phyloP scores from a whole-genome alignment of 2,113 vertebrate genomes.

The Sander vitreus region DNA sequence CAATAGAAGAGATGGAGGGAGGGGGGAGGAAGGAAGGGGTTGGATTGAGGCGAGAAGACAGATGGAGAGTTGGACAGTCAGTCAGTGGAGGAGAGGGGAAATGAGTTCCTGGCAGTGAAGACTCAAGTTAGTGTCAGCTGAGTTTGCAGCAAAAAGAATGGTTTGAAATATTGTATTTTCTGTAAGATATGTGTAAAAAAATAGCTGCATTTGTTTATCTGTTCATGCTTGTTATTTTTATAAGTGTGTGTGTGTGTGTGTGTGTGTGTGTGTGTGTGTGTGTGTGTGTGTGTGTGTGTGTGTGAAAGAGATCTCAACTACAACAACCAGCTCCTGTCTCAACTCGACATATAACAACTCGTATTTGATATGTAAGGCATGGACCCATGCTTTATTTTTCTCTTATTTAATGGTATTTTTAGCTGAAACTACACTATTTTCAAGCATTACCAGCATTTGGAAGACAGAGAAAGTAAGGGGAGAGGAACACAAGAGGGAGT shows the following conservation, averaged over 20 bases:
- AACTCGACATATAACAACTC: slow-evolving; percentile 2
- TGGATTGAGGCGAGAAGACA: slow-evolving; percentile 57
- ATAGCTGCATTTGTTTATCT: slow-evolving; percentile 54
- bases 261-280: slow-evolving; percentile 11
- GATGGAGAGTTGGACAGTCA: slow-evolving; percentile 74
- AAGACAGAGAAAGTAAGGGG: slow-evolving; percentile 34
- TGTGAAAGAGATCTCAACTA: slow-evolving; percentile 41
- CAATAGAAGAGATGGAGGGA: slow-evolving; percentile 62
- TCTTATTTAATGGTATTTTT: slow-evolving; percentile 51
- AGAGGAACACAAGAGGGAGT: slow-evolving; percentile 43
- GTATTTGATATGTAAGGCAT: slow-evolving; percentile 40
- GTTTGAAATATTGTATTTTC: slow-evolving; percentile 38
- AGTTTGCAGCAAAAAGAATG: slow-evolving; percentile 54
- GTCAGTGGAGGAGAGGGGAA: slow-evolving; percentile 58
- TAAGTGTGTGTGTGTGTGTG: slow-evolving; percentile 11
- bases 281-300: not conserved
- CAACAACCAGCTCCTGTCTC: slow-evolving; percentile 45
- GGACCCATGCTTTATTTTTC: slow-evolving; percentile 32
- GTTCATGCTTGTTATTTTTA: slow-evolving; percentile 26
- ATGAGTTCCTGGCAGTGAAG: slow-evolving; percentile 68
- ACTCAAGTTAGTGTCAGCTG: slow-evolving; percentile 59
- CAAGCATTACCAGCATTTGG: slow-evolving; percentile 18
- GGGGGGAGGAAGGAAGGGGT: not conserved
- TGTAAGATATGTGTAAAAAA: slow-evolving; percentile 41
- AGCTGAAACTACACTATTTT: slow-evolving; percentile 47